A percentile compares a stretch with the other conserved stretches of the same genome.
Conservation (phyloP, 2,888 invertebrate genomes). For the Pseudococcus longispinus region DNA sequence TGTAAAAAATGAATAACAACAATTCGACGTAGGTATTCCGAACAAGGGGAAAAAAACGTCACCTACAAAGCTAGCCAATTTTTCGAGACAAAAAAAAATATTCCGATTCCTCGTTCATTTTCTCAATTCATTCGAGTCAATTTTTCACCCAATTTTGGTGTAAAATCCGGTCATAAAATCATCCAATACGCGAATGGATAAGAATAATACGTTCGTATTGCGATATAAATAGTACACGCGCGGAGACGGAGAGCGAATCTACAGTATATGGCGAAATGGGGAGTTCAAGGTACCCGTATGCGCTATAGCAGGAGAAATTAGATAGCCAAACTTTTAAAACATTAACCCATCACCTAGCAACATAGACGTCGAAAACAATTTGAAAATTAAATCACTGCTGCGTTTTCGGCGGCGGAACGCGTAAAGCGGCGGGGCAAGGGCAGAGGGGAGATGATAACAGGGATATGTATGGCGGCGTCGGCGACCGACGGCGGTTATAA, state of each 20-base stretch:
- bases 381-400: slow-evolving; percentile 7
- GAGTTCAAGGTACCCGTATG: neutral
- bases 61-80: too few relatives aligned
- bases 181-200: too few relatives aligned
- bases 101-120: too few relatives aligned
- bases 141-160: too few relatives aligned
- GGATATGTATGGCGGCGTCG: neutral
- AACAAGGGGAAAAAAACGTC: too few relatives aligned
- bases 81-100: too few relatives aligned
- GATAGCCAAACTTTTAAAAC: slow-evolving; percentile 31
- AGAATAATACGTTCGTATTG: neutral
- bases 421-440: neutral
- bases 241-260: neutral
- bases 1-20: too few relatives aligned
- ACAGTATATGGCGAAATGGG: neutral
- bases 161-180: too few relatives aligned
- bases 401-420: neutral
- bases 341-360: slow-evolving; percentile 34
- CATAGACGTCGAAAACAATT: slow-evolving; percentile 34
- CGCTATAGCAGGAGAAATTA: neutral
- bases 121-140: too few relatives aligned
- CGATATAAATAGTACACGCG: neutral
- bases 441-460: neutral
- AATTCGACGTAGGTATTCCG: too few relatives aligned
- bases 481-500: neutral